A percentile compares a stretch with the other conserved stretches of the same genome.
Conservation (phyloP, 2,113 vertebrate species). For the Phrynosoma blainvillii region DNA sequence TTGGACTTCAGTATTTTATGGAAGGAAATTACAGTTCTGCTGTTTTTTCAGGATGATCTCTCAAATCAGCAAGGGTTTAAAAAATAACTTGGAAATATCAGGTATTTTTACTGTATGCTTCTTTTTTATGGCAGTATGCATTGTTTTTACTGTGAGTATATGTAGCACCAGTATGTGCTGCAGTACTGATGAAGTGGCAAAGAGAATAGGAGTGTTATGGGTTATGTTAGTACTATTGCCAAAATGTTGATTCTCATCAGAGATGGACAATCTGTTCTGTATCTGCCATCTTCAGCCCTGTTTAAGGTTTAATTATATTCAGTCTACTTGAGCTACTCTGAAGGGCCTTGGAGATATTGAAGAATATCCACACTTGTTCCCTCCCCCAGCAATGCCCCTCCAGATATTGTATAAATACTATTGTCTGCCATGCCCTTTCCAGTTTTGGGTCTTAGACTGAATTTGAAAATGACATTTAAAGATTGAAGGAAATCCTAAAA, state of each 20-base stretch:
- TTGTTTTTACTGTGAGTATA: slow-evolving; percentile 1
- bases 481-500: slow-evolving; percentile 3
- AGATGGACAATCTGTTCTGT: slow-evolving; percentile 54
- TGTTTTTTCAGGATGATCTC: background rate
- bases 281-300: slow-evolving; percentile 38
- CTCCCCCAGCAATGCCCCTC: slow-evolving; percentile 1
- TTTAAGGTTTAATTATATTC: slow-evolving; percentile 70
- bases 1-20: background rate
- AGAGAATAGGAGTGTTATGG: slow-evolving; percentile 17
- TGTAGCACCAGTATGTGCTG: background rate
- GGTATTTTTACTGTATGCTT: background rate
- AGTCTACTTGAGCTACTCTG: slow-evolving; percentile 51
- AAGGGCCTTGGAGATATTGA: slow-evolving; percentile 52
- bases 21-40: background rate
- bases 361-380: slow-evolving; percentile 18
- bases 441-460: slow-evolving; percentile 44
- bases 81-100: background rate
- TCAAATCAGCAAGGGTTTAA: background rate
- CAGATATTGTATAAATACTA: slow-evolving; percentile 30
- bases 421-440: slow-evolving; percentile 39
- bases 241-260: slow-evolving; percentile 35
- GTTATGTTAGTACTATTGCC: slow-evolving; percentile 6
- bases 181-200: slow-evolving; percentile 1
- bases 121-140: background rate
- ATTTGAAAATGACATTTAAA: slow-evolving; percentile 39